Percentiles rank a stretch among this genome's conserved stretches.
Evolutionary conservation across 2,797 vertebrate genomes (phyloP).

Genomic region (Bovichtus diacanthus): DNA sequence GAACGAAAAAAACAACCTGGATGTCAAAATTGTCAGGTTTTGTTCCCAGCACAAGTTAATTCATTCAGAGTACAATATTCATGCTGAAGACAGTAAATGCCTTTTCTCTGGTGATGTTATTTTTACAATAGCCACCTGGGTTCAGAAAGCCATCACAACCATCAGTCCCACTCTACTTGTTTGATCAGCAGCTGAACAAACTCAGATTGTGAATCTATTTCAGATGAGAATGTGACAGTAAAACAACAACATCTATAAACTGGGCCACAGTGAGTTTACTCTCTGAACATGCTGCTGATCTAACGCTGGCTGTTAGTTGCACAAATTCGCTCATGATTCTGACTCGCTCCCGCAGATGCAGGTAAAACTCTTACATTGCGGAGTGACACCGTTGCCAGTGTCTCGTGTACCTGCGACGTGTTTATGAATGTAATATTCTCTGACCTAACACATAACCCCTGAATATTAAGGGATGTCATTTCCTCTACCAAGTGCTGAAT

Average conservation of each 20-base stretch:
- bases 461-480: neutral
- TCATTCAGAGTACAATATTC: neutral
- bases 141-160: neutral
- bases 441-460: conserved; percentile 15
- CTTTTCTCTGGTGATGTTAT: neutral
- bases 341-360: neutral
- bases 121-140: conserved; percentile 3
- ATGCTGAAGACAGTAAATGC: neutral
- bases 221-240: neutral
- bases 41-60: neutral
- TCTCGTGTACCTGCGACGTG: neutral
- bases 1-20: neutral
- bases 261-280: conserved; percentile 22
- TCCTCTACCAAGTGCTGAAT: conserved; percentile 5
- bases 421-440: neutral
- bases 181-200: conserved; percentile 48
- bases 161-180: conserved; percentile 27
- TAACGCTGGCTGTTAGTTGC: conserved; percentile 13
- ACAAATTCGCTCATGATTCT: neutral
- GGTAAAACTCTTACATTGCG: conserved; percentile 11
- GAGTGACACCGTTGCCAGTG: neutral
- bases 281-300: conserved; percentile 10
- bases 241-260: conserved; percentile 22
- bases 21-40: neutral
- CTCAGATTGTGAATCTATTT: conserved; percentile 19